These are phyloP conservation scores for Halcyon malimbica DNA, from an alignment of 2,113 vertebrate species.

Conservation along the genomic window DNA sequence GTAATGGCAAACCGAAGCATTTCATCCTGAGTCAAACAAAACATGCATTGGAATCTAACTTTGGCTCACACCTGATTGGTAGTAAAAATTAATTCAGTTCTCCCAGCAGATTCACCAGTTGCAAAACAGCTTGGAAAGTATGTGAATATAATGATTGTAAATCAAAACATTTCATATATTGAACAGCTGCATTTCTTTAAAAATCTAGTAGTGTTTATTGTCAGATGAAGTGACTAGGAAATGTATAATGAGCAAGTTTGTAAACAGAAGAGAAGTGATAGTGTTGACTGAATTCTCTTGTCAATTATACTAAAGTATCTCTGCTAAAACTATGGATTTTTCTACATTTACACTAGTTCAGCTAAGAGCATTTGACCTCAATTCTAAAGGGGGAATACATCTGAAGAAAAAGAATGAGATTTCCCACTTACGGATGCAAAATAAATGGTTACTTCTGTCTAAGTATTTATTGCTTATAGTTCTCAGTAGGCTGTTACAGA, in stretches of 20 bases:
- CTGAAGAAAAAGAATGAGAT: not conserved
- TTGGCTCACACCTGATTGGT: not conserved
- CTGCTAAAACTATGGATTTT: not conserved
- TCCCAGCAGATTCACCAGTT: not conserved
- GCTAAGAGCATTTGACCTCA: not conserved
- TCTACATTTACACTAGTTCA: not conserved
- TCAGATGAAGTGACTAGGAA: not conserved
- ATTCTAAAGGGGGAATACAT: not conserved
- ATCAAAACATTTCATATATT: conserved; percentile 15
- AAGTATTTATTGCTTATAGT: not conserved
- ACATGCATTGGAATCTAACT: not conserved
- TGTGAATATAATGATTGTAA: not conserved
- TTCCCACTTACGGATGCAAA: not conserved
- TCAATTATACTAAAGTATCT: not conserved
- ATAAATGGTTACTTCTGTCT: not conserved
- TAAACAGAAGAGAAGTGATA: not conserved
- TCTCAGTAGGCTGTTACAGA: not conserved
- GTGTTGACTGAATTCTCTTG: not conserved
- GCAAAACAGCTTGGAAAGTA: not conserved
- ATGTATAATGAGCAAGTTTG: not conserved
- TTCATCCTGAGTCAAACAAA: not conserved
- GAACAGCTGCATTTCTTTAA: not conserved
- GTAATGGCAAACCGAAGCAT: not conserved
- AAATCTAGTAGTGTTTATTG: not conserved
- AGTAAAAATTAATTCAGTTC: conserved; percentile 7